Evolutionary conservation across 2,888 invertebrate species (phyloP).

Genomic region (Conops quadrifasciatus): DNA sequence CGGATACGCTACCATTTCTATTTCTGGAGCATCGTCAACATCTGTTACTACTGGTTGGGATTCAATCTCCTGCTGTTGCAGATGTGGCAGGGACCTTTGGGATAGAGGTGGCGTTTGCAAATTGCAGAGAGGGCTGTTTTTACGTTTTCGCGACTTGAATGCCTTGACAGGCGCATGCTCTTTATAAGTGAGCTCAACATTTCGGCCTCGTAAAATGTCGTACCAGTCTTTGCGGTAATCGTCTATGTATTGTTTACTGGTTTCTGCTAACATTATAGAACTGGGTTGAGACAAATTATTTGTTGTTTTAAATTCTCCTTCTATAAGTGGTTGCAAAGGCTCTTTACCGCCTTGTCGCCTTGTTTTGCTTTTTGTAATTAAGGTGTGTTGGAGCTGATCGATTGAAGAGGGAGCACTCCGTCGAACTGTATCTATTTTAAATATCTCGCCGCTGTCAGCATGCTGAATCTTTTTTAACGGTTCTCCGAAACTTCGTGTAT

Average conservation of each 20-base stretch:
- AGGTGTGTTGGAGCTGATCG: too few species aligned
- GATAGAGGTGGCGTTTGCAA: neutral
- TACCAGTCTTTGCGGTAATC: conserved; percentile 47
- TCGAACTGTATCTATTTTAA: neutral
- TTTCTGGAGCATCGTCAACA: neutral
- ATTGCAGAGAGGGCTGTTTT: neutral
- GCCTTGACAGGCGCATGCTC: neutral
- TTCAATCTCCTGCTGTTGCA: neutral
- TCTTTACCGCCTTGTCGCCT: too few species aligned
- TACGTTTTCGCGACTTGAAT: too few species aligned
- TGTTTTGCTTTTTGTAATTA: too few species aligned
- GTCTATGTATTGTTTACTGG: neutral
- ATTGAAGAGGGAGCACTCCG: neutral
- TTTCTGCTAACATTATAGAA: too few species aligned
- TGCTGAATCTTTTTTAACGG: neutral
- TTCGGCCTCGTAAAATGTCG: conserved; percentile 41
- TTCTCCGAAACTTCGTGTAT: neutral
- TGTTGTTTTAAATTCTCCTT: too few species aligned
- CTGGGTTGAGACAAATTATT: too few species aligned
- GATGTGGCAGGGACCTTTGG: neutral
- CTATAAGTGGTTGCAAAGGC: neutral
- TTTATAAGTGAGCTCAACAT: conserved; percentile 22
- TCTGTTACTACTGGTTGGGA: neutral
- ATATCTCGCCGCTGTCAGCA: neutral
- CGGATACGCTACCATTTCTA: neutral